Evolutionary conservation across 2,113 vertebrate species (phyloP), one percentile per base, ranked within the genome.

Genomic region (Python bivittatus): DNA sequence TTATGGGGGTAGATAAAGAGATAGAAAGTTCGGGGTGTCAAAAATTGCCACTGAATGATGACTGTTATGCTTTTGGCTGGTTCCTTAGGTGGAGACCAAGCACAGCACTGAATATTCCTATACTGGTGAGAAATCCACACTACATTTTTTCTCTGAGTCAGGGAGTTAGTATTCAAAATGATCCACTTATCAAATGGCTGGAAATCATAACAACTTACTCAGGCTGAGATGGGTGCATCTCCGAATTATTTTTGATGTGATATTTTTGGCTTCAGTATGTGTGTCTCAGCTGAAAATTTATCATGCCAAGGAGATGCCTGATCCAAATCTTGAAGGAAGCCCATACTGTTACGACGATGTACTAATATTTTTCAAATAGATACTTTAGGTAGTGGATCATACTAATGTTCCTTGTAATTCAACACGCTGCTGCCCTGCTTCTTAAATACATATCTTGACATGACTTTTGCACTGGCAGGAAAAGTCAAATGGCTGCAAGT

Each of bases 21-120:
- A 94, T 93, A 94, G 86, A 87, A 96, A 96, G 89, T 96, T 95
- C 22, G 64, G 3, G 93, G 42, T 61, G 9, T 94, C 88, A 91
- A 94, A 89, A 93, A 23, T 57, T 57, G 56, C 94, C 58, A 48
- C 60, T 92, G 72, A 22, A 91, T 56, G 38, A 88, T 61, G 42
- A 85, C 86, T 61, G 68, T 58, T 93, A 92, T 53, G 42, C 56
- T 90, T 94, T 8, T 79, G 89, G 52, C 58, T 44, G 88, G 58
- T 33, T 79, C 54, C 10, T 25, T 79, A 86, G 25, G 48, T 93
- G 85, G 38, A 90, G 79, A 89, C 20, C 57, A 94, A 96, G 54
- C 17, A 72, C 20, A 96, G 92, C 94, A 90, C 89, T 90, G 93
- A 95, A 95, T 95, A 89, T 95, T 53, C 22, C 84, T 91, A 79